These are phyloP conservation scores for Eupristina koningsbergeri DNA, from an alignment of 1,140 invertebrate genomes.

Conservation along the genomic window DNA sequence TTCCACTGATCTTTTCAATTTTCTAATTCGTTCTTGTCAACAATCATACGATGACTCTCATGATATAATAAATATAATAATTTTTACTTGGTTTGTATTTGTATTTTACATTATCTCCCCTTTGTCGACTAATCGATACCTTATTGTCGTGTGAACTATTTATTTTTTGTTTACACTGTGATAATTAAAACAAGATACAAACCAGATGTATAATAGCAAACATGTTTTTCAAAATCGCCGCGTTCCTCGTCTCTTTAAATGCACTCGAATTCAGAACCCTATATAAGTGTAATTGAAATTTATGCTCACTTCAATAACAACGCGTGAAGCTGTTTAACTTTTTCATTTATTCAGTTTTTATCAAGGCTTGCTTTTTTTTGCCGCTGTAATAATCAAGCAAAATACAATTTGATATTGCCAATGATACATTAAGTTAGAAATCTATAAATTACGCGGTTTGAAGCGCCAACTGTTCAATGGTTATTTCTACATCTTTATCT, in stretches of 20 bases:
- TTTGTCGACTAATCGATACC: conserved; percentile 72
- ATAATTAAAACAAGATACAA: conserved; percentile 47
- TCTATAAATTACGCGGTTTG: conserved; percentile 36
- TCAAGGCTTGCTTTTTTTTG: conserved; percentile 22
- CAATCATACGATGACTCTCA: conserved; percentile 58
- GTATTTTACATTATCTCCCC: conserved; percentile 71
- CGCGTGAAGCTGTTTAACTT: background rate
- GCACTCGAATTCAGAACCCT: conserved; percentile 42
- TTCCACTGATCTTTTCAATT: background rate
- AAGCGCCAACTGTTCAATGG: conserved; percentile 32
- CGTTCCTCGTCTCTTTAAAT: conserved; percentile 29
- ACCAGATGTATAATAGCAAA: conserved; percentile 43
- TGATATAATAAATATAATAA: conserved; percentile 73
- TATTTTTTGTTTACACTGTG: conserved; percentile 50
- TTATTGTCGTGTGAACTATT: conserved; percentile 74
- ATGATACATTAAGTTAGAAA: conserved; percentile 46
- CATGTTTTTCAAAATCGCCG: conserved; percentile 28
- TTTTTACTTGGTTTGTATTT: conserved; percentile 70
- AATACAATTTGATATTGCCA: conserved; percentile 43
- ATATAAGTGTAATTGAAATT: conserved; percentile 24
- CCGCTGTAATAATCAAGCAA: conserved; percentile 36
- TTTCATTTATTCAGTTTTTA: conserved; percentile 17
- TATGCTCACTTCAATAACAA: conserved; percentile 26
- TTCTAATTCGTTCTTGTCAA: conserved; percentile 52
- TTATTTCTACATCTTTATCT: conserved; percentile 8